A percentile compares a stretch with the other conserved stretches of the same genome.
Evolutionary conservation across 2,888 invertebrate genomes (phyloP).

Genomic region (Lapara coniferarum): DNA sequence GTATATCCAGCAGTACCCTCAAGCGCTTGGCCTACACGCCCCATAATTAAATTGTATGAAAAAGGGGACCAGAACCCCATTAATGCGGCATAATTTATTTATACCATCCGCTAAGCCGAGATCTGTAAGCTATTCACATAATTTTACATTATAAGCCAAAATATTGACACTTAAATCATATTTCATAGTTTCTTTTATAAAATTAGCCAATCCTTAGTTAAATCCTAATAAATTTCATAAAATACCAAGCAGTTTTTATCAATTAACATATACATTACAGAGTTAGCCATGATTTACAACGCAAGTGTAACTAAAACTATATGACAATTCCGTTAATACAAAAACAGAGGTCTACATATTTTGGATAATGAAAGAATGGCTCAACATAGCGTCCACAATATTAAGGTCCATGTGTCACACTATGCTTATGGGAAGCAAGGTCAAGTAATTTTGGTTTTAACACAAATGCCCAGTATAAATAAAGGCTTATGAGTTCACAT

Average conservation of each 20-base stretch:
- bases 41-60: too few relatives aligned
- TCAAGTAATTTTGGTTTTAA: background rate
- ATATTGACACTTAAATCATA: background rate
- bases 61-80: too few relatives aligned
- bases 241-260: slow-evolving; percentile 23
- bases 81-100: too few relatives aligned
- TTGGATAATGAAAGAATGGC: background rate
- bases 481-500: slow-evolving; percentile 2
- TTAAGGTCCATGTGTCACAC: background rate
- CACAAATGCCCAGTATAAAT: slow-evolving; percentile 3
- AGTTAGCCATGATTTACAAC: slow-evolving; percentile 11
- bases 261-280: slow-evolving; percentile 20
- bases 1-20: too few relatives aligned
- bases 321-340: background rate
- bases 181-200: background rate
- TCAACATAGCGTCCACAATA: background rate
- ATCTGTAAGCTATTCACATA: too few relatives aligned
- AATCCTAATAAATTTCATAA: slow-evolving; percentile 15
- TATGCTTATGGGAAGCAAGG: background rate
- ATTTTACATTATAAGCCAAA: background rate
- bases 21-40: too few relatives aligned
- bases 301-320: slow-evolving; percentile 3
- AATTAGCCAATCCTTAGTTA: slow-evolving; percentile 9
- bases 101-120: too few relatives aligned
- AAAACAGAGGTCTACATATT: background rate